A percentile compares a stretch with the other conserved stretches of the same genome.
Evolutionary conservation across 2,797 vertebrate genomes (phyloP).

Genomic region (Protonibea diacanthus): DNA sequence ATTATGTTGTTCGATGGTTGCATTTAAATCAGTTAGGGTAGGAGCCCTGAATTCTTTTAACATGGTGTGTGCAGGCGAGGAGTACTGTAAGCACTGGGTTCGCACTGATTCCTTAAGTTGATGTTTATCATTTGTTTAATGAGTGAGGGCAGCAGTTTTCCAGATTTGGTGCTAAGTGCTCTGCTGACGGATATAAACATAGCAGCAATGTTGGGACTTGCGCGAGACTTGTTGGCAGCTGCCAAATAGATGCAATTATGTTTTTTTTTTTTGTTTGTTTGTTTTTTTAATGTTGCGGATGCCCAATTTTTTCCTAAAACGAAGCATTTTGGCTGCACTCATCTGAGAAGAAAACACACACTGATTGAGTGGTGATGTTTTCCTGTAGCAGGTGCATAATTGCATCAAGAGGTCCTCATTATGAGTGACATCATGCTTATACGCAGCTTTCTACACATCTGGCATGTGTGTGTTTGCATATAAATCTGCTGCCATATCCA

Average conservation of each 20-base stretch:
- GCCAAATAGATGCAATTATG: conserved; percentile 10
- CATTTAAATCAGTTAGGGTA: neutral
- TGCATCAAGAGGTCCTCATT: neutral
- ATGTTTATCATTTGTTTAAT: neutral
- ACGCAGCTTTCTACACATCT: conserved; percentile 16
- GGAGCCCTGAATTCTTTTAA: neutral
- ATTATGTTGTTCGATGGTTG: neutral
- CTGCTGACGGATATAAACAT: conserved; percentile 4
- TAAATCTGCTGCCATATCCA: conserved; percentile 3
- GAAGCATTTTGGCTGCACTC: neutral
- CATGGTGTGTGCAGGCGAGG: neutral
- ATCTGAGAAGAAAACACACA: neutral
- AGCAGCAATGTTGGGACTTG: neutral
- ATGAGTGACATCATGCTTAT: neutral
- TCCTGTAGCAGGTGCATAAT: conserved; percentile 3
- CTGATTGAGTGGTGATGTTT: neutral
- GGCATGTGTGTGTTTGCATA: neutral
- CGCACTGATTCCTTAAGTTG: neutral
- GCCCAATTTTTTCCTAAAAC: neutral
- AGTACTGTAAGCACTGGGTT: conserved; percentile 5
- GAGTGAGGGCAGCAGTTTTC: neutral
- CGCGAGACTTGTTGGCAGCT: neutral
- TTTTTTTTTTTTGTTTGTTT: neutral
- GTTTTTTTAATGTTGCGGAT: neutral
- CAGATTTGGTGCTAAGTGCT: neutral